Evolutionary conservation across 2,888 invertebrate species (phyloP).

Genomic region (Pomacea canaliculata): DNA sequence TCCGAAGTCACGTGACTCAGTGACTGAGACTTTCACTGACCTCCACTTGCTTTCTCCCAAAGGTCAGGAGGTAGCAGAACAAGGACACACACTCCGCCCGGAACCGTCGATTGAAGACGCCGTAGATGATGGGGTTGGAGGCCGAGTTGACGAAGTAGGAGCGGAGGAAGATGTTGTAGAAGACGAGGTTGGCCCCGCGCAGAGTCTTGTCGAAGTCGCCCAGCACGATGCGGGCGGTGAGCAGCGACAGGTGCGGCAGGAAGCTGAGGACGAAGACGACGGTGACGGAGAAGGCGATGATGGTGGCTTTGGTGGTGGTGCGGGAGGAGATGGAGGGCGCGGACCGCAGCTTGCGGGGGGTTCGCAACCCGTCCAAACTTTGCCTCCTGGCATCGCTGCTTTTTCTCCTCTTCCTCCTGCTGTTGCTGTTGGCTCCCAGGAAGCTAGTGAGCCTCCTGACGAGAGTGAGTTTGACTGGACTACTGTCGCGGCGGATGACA

Average conservation of each 20-base stretch:
- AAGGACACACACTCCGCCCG: constrained; percentile 25
- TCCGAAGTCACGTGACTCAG: no score
- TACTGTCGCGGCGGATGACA: no score
- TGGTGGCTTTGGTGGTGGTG: constrained; percentile 25
- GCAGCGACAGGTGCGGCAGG: constrained; percentile 48
- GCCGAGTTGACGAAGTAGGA: constrained; percentile 53
- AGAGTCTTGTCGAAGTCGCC: constrained; percentile 35
- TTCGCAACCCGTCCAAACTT: neutral
- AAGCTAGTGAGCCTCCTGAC: neutral
- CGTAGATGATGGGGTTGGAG: constrained; percentile 56
- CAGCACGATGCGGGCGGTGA: constrained; percentile 38
- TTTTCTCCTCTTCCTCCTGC: neutral
- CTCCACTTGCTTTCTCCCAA: neutral
- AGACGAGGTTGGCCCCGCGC: constrained; percentile 30
- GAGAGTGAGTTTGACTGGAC: no score
- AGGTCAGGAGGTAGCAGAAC: neutral
- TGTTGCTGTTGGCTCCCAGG: neutral
- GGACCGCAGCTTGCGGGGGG: neutral
- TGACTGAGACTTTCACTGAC: no score
- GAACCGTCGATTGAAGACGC: constrained; percentile 48
- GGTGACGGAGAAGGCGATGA: constrained; percentile 50
- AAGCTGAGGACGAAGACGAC: constrained; percentile 50
- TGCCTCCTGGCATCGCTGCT: neutral
- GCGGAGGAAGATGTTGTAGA: constrained; percentile 50
- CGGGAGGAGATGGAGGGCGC: neutral